Conservation (phyloP, 2,113 vertebrate species). For the Euleptes europaea region DNA sequence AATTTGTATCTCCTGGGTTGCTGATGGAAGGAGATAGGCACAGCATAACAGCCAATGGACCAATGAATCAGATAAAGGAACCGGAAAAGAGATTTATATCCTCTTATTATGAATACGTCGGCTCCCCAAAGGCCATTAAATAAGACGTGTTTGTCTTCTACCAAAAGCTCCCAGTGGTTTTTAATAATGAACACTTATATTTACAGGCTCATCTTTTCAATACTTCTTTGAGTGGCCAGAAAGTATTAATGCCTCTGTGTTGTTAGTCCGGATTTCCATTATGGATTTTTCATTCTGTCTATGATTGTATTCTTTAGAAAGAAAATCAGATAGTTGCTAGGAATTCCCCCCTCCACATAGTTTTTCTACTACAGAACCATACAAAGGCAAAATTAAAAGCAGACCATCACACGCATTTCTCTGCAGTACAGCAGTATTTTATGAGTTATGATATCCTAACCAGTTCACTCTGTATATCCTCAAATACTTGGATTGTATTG, state of each 20-base stretch:
- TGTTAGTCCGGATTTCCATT: background rate
- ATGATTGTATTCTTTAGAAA: background rate
- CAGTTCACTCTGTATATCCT: background rate
- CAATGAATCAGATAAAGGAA: conserved; percentile 57
- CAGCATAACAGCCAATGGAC: conserved; percentile 19
- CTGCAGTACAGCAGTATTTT: background rate
- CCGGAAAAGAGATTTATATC: conserved; percentile 51
- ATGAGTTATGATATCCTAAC: background rate
- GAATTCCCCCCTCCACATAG: background rate
- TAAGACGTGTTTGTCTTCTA: conserved; percentile 57
- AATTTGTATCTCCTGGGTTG: conserved; percentile 58
- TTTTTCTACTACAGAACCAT: background rate
- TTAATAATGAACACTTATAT: conserved; percentile 58
- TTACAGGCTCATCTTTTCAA: conserved; percentile 48
- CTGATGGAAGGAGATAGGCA: conserved; percentile 46
- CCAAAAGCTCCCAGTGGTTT: conserved; percentile 47
- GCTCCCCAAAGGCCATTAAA: conserved; percentile 54
- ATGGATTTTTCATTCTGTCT: background rate
- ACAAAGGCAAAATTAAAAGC: background rate
- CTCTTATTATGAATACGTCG: conserved; percentile 58
- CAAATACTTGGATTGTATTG: background rate
- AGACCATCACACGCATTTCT: background rate
- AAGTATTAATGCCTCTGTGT: conserved; percentile 24
- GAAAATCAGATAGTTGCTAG: background rate
- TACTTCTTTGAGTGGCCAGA: conserved; percentile 25